A percentile compares a stretch with the other conserved stretches of the same genome.
Conservation (phyloP, 2,888 invertebrate species). For the Sympetrum striolatum region DNA sequence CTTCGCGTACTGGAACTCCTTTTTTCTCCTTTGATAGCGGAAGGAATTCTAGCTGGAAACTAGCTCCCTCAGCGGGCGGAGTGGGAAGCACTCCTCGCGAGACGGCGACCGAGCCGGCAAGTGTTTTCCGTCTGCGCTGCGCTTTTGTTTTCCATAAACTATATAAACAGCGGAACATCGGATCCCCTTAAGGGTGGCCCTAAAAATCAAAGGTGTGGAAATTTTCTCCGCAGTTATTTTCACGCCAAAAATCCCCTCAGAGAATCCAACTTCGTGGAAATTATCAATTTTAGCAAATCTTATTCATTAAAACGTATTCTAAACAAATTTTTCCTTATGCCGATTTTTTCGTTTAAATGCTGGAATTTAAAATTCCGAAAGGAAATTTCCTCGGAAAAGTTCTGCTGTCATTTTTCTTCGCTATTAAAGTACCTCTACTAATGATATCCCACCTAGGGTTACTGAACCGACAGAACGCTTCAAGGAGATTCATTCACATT, state of each 20-base stretch:
- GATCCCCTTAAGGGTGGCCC: background rate
- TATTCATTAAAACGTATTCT: no score
- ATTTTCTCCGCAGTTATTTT: background rate
- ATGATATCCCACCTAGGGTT: background rate
- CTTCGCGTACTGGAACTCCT: background rate
- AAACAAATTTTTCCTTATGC: no score
- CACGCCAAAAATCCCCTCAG: no score
- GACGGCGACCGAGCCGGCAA: background rate
- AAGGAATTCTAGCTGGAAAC: background rate
- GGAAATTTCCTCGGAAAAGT: no score
- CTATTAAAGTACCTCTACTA: background rate
- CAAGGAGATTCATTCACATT: background rate
- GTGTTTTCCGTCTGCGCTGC: background rate
- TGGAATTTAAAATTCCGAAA: no score
- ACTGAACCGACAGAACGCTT: background rate
- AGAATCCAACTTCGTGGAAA: no score
- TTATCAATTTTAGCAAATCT: no score
- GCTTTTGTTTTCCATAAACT: background rate
- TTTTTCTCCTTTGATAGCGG: background rate
- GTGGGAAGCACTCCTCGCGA: background rate
- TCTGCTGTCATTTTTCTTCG: no score
- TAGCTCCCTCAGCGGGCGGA: background rate
- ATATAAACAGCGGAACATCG: background rate
- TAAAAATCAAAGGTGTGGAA: background rate
- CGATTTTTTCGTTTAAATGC: no score